These are phyloP conservation scores for Jacana jacana DNA, from an alignment of 2,113 vertebrate genomes.

Conservation along the genomic window DNA sequence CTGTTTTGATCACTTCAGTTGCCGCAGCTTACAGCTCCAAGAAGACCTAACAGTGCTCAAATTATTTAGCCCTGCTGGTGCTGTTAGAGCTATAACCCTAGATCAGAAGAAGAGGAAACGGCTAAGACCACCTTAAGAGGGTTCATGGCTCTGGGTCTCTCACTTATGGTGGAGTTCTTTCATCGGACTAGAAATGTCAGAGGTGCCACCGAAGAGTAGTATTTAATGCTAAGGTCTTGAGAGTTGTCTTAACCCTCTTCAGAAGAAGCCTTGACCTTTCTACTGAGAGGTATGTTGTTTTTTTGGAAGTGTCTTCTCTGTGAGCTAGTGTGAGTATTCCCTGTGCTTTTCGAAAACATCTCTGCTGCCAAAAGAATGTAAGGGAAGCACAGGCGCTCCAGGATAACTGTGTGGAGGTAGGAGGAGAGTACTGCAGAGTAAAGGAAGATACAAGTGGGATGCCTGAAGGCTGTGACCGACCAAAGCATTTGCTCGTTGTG, in stretches of 20 bases:
- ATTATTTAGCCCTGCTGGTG: background rate
- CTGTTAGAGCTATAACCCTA: background rate
- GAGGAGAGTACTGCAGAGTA: background rate
- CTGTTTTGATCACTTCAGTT: background rate
- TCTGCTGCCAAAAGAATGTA: background rate
- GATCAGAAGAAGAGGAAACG: background rate
- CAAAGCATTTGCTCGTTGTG: background rate
- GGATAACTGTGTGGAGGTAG: background rate
- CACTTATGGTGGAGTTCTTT: background rate
- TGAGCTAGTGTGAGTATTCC: background rate
- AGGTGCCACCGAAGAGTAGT: background rate
- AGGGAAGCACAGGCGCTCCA: background rate
- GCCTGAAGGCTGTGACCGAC: background rate
- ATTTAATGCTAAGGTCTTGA: background rate
- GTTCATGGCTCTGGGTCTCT: background rate
- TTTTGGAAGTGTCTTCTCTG: background rate
- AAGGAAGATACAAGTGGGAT: background rate
- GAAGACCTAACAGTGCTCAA: background rate
- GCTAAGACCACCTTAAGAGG: background rate
- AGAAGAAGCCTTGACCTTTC: background rate
- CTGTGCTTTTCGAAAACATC: background rate
- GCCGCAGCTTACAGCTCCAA: background rate
- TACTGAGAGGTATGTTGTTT: background rate
- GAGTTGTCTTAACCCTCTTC: background rate
- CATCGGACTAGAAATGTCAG: background rate